Base-by-base conservation (phyloP, 2,797 vertebrate species). In the Macropodus opercularis region DNA sequence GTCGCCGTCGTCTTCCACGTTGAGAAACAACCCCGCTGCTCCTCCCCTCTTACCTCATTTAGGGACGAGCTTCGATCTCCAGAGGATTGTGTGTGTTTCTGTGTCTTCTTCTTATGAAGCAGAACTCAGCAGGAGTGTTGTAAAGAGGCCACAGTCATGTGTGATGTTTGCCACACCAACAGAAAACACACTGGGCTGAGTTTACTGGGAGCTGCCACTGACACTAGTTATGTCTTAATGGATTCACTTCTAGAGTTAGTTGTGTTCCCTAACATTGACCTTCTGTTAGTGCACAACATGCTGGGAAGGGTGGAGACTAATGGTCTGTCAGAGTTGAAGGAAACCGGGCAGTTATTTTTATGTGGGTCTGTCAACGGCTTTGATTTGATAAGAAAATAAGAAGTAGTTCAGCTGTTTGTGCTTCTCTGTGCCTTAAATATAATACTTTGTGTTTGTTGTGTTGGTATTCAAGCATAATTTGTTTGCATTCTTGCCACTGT, bases 1-100 rank as follows among this genome's bases (percentile, higher is more conserved):
- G 57, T 70, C 73, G 38, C 54, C 3, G 2, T 63, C 34, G 9
- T 62, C 27, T 55, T 51, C 54, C 40, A 21, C 68, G 85, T 80
- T 82, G 73, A 53, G 72, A 69, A 76, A 63, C 55, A n/a, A 66
- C 73, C 66, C 49, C 31, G 26, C 67, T 15, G 69, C 70, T 79
- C 71, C 71, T 74, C 68, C 77, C 69, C 19, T 43, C 63, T 76
- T 80, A 63, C 73, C 72, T 84, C 72, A 69, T 86, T 84, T 73
- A 80, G 54, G 42, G 56, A 63, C 17, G 35, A 64, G 46, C 56
- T 60, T 4, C 38, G 31, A 59, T 48, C 71, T 60, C 47, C 8
- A 0, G 39, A 63, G 50, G 50, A 24, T 63, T 64, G 62, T 50
- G 5, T 38, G 42, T 47, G 34, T 64, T 42, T 47, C 32, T 61